Percentiles rank a stretch among this genome's conserved stretches.
Evolutionary conservation across 2,113 vertebrate species (phyloP).

Genomic region (Xenopus borealis): DNA sequence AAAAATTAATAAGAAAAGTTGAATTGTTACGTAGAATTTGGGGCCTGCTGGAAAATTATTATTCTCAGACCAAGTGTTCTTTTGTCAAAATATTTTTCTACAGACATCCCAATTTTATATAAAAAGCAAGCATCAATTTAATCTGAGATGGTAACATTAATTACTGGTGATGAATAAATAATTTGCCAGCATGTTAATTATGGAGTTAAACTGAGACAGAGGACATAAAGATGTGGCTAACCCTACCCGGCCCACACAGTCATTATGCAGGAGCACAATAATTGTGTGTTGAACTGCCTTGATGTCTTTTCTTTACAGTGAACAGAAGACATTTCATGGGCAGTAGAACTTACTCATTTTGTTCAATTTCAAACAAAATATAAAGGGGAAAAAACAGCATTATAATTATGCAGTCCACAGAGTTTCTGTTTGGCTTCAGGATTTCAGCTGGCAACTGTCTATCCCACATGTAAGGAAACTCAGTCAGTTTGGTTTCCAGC

Average conservation of each 20-base stretch:
- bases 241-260: neutral
- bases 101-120: no score
- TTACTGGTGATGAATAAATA: neutral
- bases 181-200: neutral
- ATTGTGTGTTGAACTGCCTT: conserved; percentile 4
- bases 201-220: neutral
- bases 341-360: neutral
- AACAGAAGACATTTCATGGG: conserved; percentile 15
- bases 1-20: no score
- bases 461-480: conserved; percentile 23
- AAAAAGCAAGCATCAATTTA: no score
- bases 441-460: conserved; percentile 4
- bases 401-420: conserved; percentile 5
- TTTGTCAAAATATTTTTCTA: no score
- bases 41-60: no score
- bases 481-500: neutral
- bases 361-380: conserved; percentile 23
- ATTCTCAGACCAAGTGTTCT: no score
- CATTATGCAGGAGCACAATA: neutral
- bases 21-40: no score
- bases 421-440: conserved; percentile 15
- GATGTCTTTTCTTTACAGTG: conserved; percentile 11
- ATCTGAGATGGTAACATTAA: no score
- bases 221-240: neutral
- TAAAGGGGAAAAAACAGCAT: neutral